Conservation (phyloP, 1,140 invertebrate species). For the Anastrepha obliqua region DNA sequence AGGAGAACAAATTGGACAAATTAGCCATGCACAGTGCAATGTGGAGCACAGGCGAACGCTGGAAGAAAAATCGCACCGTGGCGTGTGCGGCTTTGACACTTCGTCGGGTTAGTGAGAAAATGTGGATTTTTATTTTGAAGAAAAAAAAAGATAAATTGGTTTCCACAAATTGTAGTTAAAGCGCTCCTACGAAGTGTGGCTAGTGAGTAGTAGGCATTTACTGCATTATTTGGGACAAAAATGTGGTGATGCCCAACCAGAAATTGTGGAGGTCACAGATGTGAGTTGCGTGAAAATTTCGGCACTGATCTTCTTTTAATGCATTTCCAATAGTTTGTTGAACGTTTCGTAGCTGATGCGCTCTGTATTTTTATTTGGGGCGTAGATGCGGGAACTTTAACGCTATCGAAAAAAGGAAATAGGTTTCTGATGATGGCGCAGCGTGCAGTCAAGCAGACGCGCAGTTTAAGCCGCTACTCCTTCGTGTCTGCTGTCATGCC, state of each 20-base stretch:
- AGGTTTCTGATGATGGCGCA: slow-evolving; percentile 10
- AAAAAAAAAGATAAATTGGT: background rate
- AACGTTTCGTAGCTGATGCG: background rate
- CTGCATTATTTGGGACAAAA: background rate
- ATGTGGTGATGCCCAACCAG: background rate
- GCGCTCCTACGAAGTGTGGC: background rate
- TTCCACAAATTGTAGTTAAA: background rate
- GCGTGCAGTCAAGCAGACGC: slow-evolving; percentile 60
- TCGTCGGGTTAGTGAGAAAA: slow-evolving; percentile 72
- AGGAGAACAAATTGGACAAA: slow-evolving; percentile 73
- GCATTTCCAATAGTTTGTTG: background rate
- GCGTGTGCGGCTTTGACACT: slow-evolving; percentile 76
- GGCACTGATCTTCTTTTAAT: background rate
- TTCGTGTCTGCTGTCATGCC: slow-evolving; percentile 61
- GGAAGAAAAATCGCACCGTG: slow-evolving; percentile 76
- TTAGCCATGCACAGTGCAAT: slow-evolving; percentile 74
- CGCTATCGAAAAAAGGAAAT: background rate
- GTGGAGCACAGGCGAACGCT: slow-evolving; percentile 72
- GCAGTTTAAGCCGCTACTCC: slow-evolving; percentile 58
- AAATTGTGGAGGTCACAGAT: background rate
- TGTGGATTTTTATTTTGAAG: slow-evolving; percentile 72
- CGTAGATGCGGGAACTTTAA: background rate
- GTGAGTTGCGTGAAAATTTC: background rate
- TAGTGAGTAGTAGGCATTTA: background rate
- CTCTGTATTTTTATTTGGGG: slow-evolving; percentile 4